Base-by-base conservation (phyloP, 2,888 invertebrate genomes). In the Mimachlamys varia region DNA sequence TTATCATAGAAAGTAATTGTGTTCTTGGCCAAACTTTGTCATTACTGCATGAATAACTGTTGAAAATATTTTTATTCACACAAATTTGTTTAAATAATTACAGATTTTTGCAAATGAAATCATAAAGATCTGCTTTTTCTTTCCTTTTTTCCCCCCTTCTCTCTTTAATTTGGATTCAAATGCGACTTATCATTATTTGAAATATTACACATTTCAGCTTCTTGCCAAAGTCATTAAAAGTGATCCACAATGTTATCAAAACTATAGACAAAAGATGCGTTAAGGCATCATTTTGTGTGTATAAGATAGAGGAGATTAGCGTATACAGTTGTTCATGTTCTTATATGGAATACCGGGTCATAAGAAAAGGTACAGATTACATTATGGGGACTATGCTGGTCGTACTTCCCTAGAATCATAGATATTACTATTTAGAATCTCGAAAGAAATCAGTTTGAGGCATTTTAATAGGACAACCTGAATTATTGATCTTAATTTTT, bases 181-280 rank as follows among this genome's bases (percentile, higher is more conserved):
- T 1, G 10, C n/a, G 22, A 17, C 1, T 17, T 62, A 62, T 22
- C 44, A 44, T 4, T 62, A 3, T 22, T 22, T 62, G 17, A 62
- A 22, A 62, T 62, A 62, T 62, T 62, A 22, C 13, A 62, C 62
- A n/a, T 7, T 62, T 62, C 62, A 62, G 62, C 62, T 62, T 76
- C 76, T 76, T 76, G 76, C 76, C 76, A 76, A 76, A 76, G 76
- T 27, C 33, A 76, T 22, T 15, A 33, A 33, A 76, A 76, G 76
- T 27, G 10, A 33, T 33, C 27, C 27, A 33, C 33, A 22, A 22
- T 33, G 15, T 33, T 33, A 33, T 33, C 13, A 12, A 33, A 12
- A 27, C 76, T 27, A 15, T 27, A 27, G 76, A 22, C 10, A 27
- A 7, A 58, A 33, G 27, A 10, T 12, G 10, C 33, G 7, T 4